Evolutionary conservation across 2,797 vertebrate species (phyloP).

Genomic region (Sternotherus odoratus): DNA sequence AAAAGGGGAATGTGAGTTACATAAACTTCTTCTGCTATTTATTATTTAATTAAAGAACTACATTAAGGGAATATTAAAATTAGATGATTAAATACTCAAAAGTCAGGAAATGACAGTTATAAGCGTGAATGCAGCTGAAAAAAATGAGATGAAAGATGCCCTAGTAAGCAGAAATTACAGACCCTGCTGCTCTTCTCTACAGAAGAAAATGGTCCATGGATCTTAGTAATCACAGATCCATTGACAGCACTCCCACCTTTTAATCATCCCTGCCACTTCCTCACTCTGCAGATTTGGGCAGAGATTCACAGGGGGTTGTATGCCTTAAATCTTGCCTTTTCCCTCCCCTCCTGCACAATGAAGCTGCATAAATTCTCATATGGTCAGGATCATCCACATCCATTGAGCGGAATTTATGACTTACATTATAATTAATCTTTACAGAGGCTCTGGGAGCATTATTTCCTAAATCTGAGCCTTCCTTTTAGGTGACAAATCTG

Average conservation of each 20-base stretch:
- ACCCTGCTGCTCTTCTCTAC: neutral
- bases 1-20: fast-evolving
- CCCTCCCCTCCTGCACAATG: neutral
- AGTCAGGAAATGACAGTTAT: neutral
- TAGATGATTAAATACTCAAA: neutral
- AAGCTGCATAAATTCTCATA: neutral
- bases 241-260: neutral
- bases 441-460: neutral
- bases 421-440: fast-evolving
- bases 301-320: neutral
- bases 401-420: neutral
- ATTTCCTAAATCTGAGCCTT: no score
- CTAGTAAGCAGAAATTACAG: neutral
- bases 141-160: neutral
- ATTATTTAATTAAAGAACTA: neutral
- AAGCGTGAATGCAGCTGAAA: neutral
- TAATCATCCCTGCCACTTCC: neutral
- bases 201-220: neutral
- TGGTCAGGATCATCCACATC: neutral
- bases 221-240: neutral
- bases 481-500: no score
- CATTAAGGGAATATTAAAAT: neutral
- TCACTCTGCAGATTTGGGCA: neutral
- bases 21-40: neutral
- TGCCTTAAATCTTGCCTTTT: neutral